phyloP scores from a whole-genome alignment of 2,113 vertebrate genomes.

The Melanocharis versteri region DNA sequence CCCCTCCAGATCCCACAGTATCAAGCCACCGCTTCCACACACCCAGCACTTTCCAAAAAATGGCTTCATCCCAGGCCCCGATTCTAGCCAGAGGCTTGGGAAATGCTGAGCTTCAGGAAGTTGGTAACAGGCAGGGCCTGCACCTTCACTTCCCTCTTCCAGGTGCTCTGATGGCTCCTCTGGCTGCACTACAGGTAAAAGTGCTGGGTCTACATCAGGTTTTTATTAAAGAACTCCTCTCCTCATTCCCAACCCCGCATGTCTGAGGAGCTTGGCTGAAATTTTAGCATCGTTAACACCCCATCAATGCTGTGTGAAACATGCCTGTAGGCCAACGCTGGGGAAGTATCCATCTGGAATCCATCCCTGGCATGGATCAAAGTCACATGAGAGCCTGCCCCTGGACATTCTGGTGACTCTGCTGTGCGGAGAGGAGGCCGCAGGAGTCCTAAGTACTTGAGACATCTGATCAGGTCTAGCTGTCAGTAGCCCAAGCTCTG shows the following conservation, averaged over 20 bases:
- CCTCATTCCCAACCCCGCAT: not conserved
- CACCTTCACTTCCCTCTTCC: not conserved
- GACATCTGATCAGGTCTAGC: not conserved
- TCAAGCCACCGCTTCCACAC: fast-evolving
- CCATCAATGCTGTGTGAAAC: constrained; percentile 43
- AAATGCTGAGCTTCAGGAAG: not conserved
- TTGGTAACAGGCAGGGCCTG: not conserved
- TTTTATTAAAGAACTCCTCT: not conserved
- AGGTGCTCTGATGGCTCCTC: not conserved
- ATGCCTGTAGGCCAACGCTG: not conserved
- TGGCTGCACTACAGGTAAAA: not conserved
- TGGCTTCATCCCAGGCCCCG: not conserved
- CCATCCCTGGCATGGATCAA: constrained; percentile 44
- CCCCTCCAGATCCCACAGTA: no score
- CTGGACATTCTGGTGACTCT: not conserved
- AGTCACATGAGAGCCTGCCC: not conserved
- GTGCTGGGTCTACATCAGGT: not conserved
- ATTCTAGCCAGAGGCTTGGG: not conserved
- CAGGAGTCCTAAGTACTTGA: not conserved
- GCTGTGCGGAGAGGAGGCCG: not conserved
- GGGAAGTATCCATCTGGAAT: constrained; percentile 46
- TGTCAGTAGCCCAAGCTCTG: not conserved
- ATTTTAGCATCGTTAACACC: constrained; percentile 54
- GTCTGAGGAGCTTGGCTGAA: constrained; percentile 1
- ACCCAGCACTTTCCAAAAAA: not conserved